Base-by-base conservation (phyloP, 2,797 vertebrate species). In the Fistularia tabacaria region DNA sequence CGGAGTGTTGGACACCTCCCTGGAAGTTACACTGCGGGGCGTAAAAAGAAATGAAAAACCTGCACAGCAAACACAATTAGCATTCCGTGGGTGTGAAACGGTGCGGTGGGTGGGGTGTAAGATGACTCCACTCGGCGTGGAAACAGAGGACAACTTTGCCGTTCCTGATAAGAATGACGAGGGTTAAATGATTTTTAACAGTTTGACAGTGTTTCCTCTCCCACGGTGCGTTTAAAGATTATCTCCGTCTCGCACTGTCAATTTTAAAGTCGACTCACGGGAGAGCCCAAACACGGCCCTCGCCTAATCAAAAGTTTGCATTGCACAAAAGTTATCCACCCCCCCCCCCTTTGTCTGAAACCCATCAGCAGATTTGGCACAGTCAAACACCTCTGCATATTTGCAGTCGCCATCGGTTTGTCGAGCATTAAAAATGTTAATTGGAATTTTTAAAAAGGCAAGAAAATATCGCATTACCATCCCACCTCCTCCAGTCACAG, bases 361-460 rank as follows among this genome's bases (percentile, higher is more conserved):
- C 14, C 79, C 73, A 80, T 87, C 80, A 79, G 68, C 69, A 81
- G 77, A 86, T 80, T 71, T 71, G 73, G 73, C 73, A 52, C 74
- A 66, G 80, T 88, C 76, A 77, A 82, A 85, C 83, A 86, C 81
- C 78, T 77, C 62, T 38, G 61, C 73, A 52, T 82, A 87, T 89
- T 86, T 86, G 86, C 84, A 83, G 79, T 82, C 85, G 62, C 74
- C 85, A 76, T 59, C 76, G 81, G 83, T 88, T 89, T 88, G 87
- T 87, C 80, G 83, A 89, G 87, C 88, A 86, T 88, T 85, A 86
- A 85, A 89, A 89, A 90, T 87, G 86, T 90, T 91, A 91, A 92
- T 92, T 91, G 87, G 90, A 89, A 86, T 81, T 85, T 87, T 81
- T 77, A 74, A 76, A 87, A 88, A 82, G 80, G 73, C 73, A 72